Conservation (phyloP, 2,113 vertebrate species). For the Chrysochloris asiatica region DNA sequence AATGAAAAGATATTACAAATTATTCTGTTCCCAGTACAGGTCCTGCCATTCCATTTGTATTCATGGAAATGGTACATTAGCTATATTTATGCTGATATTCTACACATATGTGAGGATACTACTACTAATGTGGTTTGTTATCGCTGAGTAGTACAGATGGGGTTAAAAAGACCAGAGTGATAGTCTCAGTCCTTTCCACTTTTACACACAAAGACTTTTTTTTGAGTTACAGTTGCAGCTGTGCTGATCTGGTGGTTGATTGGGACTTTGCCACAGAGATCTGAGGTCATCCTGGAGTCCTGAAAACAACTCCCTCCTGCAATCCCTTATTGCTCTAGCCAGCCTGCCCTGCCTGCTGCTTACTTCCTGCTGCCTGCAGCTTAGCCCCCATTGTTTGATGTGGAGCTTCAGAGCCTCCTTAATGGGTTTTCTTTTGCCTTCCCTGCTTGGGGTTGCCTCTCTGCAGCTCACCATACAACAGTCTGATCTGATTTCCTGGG, state of each 20-base stretch:
- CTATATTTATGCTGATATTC: conserved; percentile 72
- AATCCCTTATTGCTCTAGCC: conserved; percentile 57
- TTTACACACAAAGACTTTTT: conserved; percentile 46
- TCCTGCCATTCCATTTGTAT: conserved; percentile 68
- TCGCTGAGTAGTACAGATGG: conserved; percentile 65
- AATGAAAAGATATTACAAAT: conserved; percentile 72
- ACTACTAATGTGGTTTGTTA: conserved; percentile 71
- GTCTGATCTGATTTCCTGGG: conserved; percentile 67
- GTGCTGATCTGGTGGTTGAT: conserved; percentile 47
- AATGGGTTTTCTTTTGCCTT: conserved; percentile 73
- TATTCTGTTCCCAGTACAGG: conserved; percentile 51
- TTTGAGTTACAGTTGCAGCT: conserved; percentile 66
- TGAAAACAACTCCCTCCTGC: conserved; percentile 61
- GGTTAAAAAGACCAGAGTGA: conserved; percentile 51
- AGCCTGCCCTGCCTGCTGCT: conserved; percentile 64
- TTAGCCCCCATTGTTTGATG: conserved; percentile 71
- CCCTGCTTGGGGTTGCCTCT: conserved; percentile 61
- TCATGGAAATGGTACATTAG: conserved; percentile 53
- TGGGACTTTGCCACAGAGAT: conserved; percentile 55
- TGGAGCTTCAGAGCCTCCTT: conserved; percentile 58
- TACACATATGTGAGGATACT: conserved; percentile 65
- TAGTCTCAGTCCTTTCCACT: conserved; percentile 51
- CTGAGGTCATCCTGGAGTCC: conserved; percentile 62
- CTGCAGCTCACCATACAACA: conserved; percentile 47
- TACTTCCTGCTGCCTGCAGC: conserved; percentile 68